phyloP scores from a whole-genome alignment of 2,888 invertebrate genomes.

The Drosophila paramelanica region DNA sequence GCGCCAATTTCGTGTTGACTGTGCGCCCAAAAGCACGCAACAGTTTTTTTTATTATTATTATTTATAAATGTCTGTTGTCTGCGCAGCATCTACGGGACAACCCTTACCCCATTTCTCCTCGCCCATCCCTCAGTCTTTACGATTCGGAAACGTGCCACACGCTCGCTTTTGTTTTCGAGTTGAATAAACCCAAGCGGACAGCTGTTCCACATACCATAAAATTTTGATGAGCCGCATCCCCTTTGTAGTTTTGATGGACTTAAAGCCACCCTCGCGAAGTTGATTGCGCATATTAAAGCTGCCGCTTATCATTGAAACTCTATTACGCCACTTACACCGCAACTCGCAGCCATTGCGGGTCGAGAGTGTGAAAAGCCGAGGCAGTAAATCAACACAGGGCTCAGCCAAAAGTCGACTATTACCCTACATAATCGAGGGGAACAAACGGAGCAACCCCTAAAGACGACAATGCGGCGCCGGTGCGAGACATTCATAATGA shows the following conservation, averaged over 20 bases:
- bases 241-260: constrained; percentile 37
- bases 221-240: constrained; percentile 43
- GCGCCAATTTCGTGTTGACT: constrained; percentile 62
- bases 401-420: constrained; percentile 38
- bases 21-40: constrained; percentile 74
- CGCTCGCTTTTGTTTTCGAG: constrained; percentile 45
- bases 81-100: constrained; percentile 58
- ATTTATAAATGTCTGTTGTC: background rate
- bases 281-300: constrained; percentile 54
- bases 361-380: constrained; percentile 49
- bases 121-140: constrained; percentile 1
- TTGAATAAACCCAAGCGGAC: constrained; percentile 69
- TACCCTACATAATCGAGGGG: constrained; percentile 62
- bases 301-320: constrained; percentile 34
- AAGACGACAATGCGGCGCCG: constrained; percentile 28
- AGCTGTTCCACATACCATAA: constrained; percentile 47
- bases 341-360: constrained; percentile 25
- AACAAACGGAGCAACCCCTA: constrained; percentile 45
- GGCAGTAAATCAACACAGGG: constrained; percentile 52
- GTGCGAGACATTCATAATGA: constrained; percentile 28
- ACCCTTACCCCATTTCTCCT: constrained; percentile 3
- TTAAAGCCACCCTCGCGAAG: constrained; percentile 36
- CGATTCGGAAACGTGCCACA: constrained; percentile 53
- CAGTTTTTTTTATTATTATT: constrained; percentile 52
- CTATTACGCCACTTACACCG: constrained; percentile 68